Percentiles rank a stretch among this genome's conserved stretches.
Evolutionary conservation across 2,797 vertebrate species (phyloP).

Genomic region (Microctenopoma lineatum): DNA sequence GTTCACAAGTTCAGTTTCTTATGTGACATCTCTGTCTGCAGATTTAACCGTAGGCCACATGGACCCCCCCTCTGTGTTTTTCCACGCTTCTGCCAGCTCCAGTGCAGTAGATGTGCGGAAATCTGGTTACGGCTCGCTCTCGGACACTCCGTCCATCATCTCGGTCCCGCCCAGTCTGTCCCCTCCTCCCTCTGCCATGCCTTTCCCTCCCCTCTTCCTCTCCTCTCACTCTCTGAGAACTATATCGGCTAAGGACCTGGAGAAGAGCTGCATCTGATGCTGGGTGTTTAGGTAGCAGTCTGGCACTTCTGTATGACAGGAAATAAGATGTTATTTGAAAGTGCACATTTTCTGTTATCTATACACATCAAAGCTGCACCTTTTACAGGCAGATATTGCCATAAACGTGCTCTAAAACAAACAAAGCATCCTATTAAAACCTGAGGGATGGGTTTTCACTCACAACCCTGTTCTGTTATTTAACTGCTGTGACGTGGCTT

Average conservation of each 20-base stretch:
- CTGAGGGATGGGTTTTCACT: too few species aligned
- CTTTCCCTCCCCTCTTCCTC: conserved; percentile 83
- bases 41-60: conserved; percentile 73
- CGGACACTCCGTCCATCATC: conserved; percentile 88
- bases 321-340: neutral
- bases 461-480: too few species aligned
- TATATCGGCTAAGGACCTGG: conserved; percentile 83
- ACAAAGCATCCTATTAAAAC: neutral
- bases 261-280: conserved; percentile 79
- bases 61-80: conserved; percentile 70
- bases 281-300: neutral
- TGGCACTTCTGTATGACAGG: neutral
- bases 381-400: neutral
- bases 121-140: conserved; percentile 82
- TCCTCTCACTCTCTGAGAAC: conserved; percentile 78
- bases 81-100: conserved; percentile 60
- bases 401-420: too few species aligned
- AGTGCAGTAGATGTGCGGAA: conserved; percentile 61
- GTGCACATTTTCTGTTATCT: neutral
- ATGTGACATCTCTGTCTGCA: conserved; percentile 34
- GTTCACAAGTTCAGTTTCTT: neutral
- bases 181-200: conserved; percentile 79
- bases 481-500: neutral
- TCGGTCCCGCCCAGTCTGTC: conserved; percentile 85
- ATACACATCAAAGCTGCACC: accelerated